Percentiles rank a stretch among this genome's conserved stretches.
Evolutionary conservation across 2,113 vertebrate genomes (phyloP).

Genomic region (Xenopus laevis): DNA sequence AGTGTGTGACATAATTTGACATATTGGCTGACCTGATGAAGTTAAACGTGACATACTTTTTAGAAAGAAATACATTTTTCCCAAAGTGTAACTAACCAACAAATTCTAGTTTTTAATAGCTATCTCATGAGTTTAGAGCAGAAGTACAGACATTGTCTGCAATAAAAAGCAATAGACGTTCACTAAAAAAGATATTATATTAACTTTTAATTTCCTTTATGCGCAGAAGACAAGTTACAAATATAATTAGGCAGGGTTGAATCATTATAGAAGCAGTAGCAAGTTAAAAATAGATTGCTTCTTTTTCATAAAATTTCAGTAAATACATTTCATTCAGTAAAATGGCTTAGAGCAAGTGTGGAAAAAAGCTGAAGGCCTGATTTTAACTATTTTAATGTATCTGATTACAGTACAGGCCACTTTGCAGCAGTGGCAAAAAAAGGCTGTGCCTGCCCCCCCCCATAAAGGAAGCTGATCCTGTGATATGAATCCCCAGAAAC

Average conservation of each 20-base stretch:
- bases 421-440: too few species aligned
- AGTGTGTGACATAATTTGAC: too few species aligned
- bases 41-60: background rate
- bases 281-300: constrained; percentile 22
- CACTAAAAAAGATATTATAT: constrained; percentile 1
- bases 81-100: background rate
- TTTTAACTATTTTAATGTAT: too few species aligned
- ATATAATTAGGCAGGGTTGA: constrained; percentile 22
- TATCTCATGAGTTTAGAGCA: too few species aligned
- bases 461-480: too few species aligned
- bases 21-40: background rate
- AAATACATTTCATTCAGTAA: constrained; percentile 6
- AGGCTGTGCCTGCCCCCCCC: too few species aligned
- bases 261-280: constrained; percentile 10
- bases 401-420: too few species aligned
- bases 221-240: constrained; percentile 9
- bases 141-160: background rate
- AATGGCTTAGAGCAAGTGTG: constrained; percentile 12
- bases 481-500: too few species aligned
- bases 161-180: constrained; percentile 3
- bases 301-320: constrained; percentile 33
- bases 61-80: background rate
- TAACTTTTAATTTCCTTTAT: constrained; percentile 26
- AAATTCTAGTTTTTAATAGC: too few species aligned
- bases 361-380: background rate